Evolutionary conservation across 2,113 vertebrate genomes (phyloP).

Genomic region (Colistium nudipinnis): DNA sequence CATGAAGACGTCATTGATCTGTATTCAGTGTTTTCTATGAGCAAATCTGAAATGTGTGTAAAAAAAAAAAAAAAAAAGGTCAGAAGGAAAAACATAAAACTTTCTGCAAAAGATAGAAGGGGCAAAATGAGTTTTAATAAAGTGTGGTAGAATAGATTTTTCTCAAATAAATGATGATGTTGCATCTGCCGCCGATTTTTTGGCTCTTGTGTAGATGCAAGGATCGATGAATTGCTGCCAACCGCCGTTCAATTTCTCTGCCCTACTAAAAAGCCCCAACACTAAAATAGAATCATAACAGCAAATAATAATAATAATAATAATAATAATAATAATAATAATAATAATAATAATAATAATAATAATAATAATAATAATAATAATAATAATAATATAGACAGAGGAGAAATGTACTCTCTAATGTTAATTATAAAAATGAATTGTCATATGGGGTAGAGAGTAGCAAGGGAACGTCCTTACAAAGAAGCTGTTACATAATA

Average conservation of each 20-base stretch:
- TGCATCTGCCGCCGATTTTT: neutral
- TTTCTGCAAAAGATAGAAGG: too few relatives aligned
- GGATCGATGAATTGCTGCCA: slow-evolving; percentile 3
- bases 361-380: too few relatives aligned
- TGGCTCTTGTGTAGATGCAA: neutral
- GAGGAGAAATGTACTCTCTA: neutral
- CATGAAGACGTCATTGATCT: neutral
- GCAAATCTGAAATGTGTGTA: neutral
- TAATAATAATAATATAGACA: too few relatives aligned
- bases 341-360: too few relatives aligned
- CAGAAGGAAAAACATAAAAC: neutral
- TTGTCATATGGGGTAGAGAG: neutral
- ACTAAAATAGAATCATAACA: neutral
- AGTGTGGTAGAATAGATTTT: neutral
- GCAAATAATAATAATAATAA: neutral
- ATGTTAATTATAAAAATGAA: neutral
- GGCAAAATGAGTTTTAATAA: neutral
- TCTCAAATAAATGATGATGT: slow-evolving; percentile 19
- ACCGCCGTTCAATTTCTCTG: slow-evolving; percentile 1
- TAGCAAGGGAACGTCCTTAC: neutral
- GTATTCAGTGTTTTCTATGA: neutral
- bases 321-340: too few relatives aligned
- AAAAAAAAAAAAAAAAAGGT: neutral
- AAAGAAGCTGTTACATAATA: neutral
- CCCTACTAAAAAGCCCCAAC: neutral